Conservation (phyloP, 2,113 vertebrate genomes). For the Megaleporinus macrocephalus region DNA sequence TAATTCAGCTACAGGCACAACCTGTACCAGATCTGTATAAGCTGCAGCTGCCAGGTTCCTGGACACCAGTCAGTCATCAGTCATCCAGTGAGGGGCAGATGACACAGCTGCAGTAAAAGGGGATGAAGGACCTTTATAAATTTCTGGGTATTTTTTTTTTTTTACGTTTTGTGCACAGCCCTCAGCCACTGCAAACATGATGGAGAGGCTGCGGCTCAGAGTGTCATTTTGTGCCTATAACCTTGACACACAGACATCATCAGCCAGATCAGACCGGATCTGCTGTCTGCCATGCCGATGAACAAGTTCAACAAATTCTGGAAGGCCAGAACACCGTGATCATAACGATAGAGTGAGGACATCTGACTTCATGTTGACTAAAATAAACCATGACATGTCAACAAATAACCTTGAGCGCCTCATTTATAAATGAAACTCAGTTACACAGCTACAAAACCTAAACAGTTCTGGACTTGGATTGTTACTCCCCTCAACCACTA, state of each 20-base stretch:
- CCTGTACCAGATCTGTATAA: constrained; percentile 65
- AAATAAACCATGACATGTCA: constrained; percentile 6
- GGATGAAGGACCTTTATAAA: constrained; percentile 53
- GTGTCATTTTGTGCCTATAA: constrained; percentile 34
- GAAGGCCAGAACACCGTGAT: not conserved
- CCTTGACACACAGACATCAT: constrained; percentile 36
- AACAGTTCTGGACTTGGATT: not conserved
- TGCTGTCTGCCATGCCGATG: constrained; percentile 1
- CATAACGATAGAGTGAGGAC: not conserved
- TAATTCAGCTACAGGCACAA: constrained; percentile 67
- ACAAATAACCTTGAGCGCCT: not conserved
- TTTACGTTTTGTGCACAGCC: constrained; percentile 45
- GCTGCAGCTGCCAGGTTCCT: constrained; percentile 54
- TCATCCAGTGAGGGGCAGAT: constrained; percentile 42
- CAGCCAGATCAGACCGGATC: constrained; percentile 34
- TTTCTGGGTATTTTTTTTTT: constrained; percentile 2
- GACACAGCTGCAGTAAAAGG: constrained; percentile 36
- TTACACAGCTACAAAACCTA: not conserved
- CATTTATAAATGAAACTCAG: not conserved
- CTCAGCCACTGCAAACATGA: constrained; percentile 22
- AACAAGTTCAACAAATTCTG: constrained; percentile 22
- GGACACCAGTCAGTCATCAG: constrained; percentile 29
- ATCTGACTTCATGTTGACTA: not conserved
- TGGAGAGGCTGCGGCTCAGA: not conserved
- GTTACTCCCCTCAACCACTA: not conserved